Percentiles rank a stretch among this genome's conserved stretches.
These are phyloP conservation scores for Alethe castanea DNA, from an alignment of 2,113 vertebrate genomes.

Conservation along the genomic window DNA sequence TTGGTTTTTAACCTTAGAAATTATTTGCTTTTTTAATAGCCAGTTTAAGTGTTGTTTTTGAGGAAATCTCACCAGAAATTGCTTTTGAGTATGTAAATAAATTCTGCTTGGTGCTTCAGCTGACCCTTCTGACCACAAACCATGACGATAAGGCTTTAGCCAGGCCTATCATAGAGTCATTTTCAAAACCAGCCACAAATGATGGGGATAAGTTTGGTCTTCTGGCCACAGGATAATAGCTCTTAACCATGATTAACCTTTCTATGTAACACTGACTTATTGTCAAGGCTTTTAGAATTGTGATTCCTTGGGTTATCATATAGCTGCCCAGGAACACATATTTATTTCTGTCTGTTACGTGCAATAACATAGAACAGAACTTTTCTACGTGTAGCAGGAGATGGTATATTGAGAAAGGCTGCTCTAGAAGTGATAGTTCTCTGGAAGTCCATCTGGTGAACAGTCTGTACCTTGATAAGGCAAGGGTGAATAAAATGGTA, in stretches of 20 bases:
- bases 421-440: neutral
- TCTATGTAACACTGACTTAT: neutral
- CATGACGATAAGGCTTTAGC: constrained; percentile 54
- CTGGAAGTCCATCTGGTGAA: neutral
- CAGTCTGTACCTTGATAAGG: neutral
- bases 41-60: constrained; percentile 8
- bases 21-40: neutral
- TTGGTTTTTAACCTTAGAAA: neutral
- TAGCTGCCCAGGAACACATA: neutral
- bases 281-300: neutral
- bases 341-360: neutral
- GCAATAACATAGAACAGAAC: neutral
- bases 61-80: neutral
- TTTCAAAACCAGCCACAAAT: constrained; percentile 64
- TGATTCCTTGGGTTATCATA: neutral
- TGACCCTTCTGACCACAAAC: constrained; percentile 63
- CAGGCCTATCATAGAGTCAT: constrained; percentile 4
- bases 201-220: constrained; percentile 8
- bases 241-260: constrained; percentile 39
- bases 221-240: constrained; percentile 58
- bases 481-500: neutral
- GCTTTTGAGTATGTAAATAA: neutral
- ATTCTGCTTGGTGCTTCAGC: neutral
- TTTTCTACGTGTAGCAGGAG: neutral
- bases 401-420: neutral